phyloP scores from a whole-genome alignment of 2,113 vertebrate genomes.

The Suricata suricatta region DNA sequence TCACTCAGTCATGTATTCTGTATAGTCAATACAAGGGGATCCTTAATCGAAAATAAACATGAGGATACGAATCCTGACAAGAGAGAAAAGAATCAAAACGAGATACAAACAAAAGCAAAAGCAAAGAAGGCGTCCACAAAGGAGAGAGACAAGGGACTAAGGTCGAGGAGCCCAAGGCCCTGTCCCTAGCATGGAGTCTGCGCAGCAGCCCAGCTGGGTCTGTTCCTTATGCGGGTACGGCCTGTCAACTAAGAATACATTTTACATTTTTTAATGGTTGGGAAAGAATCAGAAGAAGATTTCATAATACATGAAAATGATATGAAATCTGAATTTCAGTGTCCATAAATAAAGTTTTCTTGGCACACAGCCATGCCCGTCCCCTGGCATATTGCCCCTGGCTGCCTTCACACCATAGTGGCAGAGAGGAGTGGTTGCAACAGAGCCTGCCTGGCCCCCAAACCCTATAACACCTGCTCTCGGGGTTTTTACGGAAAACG shows the following conservation, averaged over 20 bases:
- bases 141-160: neutral
- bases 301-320: neutral
- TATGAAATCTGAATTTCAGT: neutral
- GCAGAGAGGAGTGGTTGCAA: neutral
- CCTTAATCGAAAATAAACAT: neutral
- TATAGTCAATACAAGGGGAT: neutral
- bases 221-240: neutral
- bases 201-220: neutral
- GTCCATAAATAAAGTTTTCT: neutral
- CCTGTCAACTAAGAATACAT: neutral
- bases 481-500: constrained; percentile 26
- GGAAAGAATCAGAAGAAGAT: neutral
- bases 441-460: neutral
- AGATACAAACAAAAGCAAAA: neutral
- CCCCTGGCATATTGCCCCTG: neutral
- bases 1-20: neutral
- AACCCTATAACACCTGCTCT: neutral
- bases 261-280: neutral
- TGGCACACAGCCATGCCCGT: neutral
- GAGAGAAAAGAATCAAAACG: neutral
- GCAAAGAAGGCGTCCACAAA: neutral
- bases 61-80: neutral
- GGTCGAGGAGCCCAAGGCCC: neutral
- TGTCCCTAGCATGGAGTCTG: neutral
- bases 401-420: neutral